Percentiles rank a stretch among this genome's conserved stretches.
Conservation (phyloP, 1,140 invertebrate genomes). For the Harpegnathos saltator region DNA sequence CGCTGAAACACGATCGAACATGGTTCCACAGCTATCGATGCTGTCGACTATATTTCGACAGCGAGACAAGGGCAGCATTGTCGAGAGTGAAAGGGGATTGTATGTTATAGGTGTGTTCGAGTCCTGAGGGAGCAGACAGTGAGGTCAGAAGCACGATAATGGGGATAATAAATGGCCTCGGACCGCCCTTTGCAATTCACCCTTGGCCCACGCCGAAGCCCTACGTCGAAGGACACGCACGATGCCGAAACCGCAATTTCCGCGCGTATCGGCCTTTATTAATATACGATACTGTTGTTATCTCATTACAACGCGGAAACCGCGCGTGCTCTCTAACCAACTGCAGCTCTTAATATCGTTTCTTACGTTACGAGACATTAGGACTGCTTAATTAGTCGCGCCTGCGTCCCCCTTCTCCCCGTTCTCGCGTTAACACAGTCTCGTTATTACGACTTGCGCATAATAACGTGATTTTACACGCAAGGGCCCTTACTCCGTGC, state of each 20-base stretch:
- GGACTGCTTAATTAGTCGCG: not conserved
- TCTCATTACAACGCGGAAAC: not conserved
- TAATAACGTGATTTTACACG: constrained; percentile 11
- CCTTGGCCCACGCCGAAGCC: constrained; percentile 46
- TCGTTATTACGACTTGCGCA: not conserved
- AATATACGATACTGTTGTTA: constrained; percentile 36
- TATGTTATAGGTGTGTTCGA: constrained; percentile 63
- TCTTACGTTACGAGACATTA: not conserved
- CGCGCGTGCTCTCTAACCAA: not conserved
- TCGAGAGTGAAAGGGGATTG: constrained; percentile 70
- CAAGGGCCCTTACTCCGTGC: not conserved
- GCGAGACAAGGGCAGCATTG: constrained; percentile 59
- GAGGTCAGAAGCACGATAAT: constrained; percentile 74
- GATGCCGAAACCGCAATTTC: constrained; percentile 51
- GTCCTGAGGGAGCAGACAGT: constrained; percentile 40
- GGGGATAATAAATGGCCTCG: constrained; percentile 76
- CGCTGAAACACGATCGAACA: constrained; percentile 63
- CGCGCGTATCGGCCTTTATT: constrained; percentile 58
- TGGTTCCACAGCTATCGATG: constrained; percentile 49
- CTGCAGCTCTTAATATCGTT: not conserved
- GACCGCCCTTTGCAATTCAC: constrained; percentile 67
- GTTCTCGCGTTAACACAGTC: not conserved
- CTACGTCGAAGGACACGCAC: constrained; percentile 53
- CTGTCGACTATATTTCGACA: constrained; percentile 59
- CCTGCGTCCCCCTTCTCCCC: not conserved